phyloP scores from a whole-genome alignment of 2,888 invertebrate genomes.

The Scelioninae gen. 2 region DNA sequence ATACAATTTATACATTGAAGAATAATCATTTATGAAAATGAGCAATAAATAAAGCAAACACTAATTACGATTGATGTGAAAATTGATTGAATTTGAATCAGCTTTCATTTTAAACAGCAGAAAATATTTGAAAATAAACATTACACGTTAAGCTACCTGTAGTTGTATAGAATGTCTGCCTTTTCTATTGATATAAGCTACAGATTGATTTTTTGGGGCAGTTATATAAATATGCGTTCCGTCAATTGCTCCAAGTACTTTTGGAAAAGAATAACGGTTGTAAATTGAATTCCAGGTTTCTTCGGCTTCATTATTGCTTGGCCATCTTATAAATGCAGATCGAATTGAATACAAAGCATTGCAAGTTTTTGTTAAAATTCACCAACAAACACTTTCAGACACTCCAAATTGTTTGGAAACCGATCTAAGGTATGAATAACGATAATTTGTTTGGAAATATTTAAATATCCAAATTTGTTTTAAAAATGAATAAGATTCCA shows the following conservation, averaged over 20 bases:
- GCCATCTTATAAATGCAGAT: slow-evolving; percentile 55
- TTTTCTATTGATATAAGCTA: slow-evolving; percentile 57
- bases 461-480: too few species aligned
- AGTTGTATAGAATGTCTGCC: slow-evolving; percentile 56
- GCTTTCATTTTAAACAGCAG: too few species aligned
- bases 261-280: slow-evolving; percentile 46
- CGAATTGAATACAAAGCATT: slow-evolving; percentile 35
- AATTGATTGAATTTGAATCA: too few species aligned
- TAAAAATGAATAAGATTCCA: too few species aligned
- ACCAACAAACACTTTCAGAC: slow-evolving; percentile 45
- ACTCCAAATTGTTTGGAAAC: slow-evolving; percentile 55
- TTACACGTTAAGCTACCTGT: too few species aligned
- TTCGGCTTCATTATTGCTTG: slow-evolving; percentile 23
- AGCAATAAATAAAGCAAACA: too few species aligned
- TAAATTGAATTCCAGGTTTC: slow-evolving; percentile 34
- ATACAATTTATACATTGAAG: too few species aligned
- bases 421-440: slow-evolving; percentile 39
- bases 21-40: too few species aligned
- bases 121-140: too few species aligned
- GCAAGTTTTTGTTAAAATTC: slow-evolving; percentile 38
- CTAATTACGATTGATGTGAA: too few species aligned
- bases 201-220: slow-evolving; percentile 43
- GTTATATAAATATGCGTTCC: slow-evolving; percentile 57
- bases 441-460: too few species aligned
- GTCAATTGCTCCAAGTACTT: slow-evolving; percentile 57